Conservation (phyloP, 1,140 invertebrate genomes). For the Lerema accius region DNA sequence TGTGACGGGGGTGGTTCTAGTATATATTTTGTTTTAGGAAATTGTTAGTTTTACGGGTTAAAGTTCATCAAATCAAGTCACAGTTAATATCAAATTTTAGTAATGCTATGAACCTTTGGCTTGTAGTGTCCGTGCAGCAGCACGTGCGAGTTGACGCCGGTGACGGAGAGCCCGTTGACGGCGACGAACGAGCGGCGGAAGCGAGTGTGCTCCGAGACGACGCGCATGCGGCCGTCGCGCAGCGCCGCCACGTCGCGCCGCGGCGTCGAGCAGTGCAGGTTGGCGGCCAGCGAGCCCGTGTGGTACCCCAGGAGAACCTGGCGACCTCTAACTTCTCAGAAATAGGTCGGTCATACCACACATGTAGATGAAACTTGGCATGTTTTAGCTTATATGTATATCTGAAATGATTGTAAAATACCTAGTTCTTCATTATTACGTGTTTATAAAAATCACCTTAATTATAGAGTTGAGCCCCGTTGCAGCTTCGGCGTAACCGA, state of each 20-base stretch:
- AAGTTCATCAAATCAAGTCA: no score
- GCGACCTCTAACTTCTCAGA: no score
- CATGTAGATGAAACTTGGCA: no score
- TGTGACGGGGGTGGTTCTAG: no score
- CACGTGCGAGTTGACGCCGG: slow-evolving; percentile 56
- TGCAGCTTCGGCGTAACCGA: slow-evolving; percentile 88
- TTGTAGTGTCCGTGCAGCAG: slow-evolving; percentile 55
- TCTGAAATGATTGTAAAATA: no score
- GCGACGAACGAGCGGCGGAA: slow-evolving; percentile 48
- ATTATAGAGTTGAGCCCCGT: slow-evolving; percentile 84
- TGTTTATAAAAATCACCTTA: slow-evolving; percentile 81
- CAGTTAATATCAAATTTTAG: no score
- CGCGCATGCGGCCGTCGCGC: slow-evolving; percentile 47
- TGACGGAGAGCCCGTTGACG: slow-evolving; percentile 54
- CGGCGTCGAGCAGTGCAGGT: slow-evolving; percentile 47
- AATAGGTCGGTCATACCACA: no score
- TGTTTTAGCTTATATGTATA: no score
- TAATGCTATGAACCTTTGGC: slow-evolving; percentile 77
- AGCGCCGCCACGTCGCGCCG: slow-evolving; percentile 50
- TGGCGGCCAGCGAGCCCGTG: slow-evolving; percentile 48
- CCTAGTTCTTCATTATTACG: no score
- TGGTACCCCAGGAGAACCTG: slow-evolving; percentile 60
- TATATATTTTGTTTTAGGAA: no score
- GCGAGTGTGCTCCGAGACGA: slow-evolving; percentile 47
- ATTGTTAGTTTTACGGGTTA: no score